Conservation (phyloP, 2,888 invertebrate species). For the Amiota minor region DNA sequence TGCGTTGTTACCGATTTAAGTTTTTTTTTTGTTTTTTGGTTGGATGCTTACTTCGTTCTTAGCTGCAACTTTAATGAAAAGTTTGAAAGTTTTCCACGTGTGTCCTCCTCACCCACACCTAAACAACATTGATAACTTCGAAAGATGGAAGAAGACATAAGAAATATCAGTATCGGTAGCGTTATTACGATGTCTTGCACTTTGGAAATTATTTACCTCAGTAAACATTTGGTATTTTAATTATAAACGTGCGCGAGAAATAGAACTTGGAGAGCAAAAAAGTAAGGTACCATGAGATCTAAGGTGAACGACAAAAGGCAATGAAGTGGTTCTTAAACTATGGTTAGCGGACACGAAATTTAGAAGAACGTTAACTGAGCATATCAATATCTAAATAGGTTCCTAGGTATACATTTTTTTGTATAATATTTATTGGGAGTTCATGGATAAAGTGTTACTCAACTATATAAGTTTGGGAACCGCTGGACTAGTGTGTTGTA, state of each 20-base stretch:
- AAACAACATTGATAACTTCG: not conserved
- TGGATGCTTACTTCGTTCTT: too few species aligned
- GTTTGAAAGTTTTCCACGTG: constrained; percentile 46
- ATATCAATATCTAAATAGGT: too few species aligned
- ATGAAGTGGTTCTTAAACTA: not conserved
- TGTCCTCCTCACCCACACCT: not conserved
- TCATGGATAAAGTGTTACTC: too few species aligned
- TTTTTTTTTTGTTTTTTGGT: too few species aligned
- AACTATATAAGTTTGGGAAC: not conserved
- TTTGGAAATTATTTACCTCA: constrained; percentile 69
- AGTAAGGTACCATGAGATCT: not conserved
- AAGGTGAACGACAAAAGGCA: not conserved
- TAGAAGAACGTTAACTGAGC: too few species aligned
- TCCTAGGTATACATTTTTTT: too few species aligned
- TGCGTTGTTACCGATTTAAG: constrained; percentile 41
- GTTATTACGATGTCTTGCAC: constrained; percentile 53
- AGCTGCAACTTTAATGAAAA: constrained; percentile 63
- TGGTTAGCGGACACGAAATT: too few species aligned
- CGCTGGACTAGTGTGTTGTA: not conserved
- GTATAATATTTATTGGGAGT: too few species aligned
- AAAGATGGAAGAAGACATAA: not conserved
- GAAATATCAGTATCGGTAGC: constrained; percentile 58
- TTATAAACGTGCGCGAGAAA: constrained; percentile 50
- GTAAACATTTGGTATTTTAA: constrained; percentile 70
- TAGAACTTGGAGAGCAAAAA: not conserved